Base-by-base conservation (phyloP, 2,888 invertebrate genomes). In the Hyles lineata region DNA sequence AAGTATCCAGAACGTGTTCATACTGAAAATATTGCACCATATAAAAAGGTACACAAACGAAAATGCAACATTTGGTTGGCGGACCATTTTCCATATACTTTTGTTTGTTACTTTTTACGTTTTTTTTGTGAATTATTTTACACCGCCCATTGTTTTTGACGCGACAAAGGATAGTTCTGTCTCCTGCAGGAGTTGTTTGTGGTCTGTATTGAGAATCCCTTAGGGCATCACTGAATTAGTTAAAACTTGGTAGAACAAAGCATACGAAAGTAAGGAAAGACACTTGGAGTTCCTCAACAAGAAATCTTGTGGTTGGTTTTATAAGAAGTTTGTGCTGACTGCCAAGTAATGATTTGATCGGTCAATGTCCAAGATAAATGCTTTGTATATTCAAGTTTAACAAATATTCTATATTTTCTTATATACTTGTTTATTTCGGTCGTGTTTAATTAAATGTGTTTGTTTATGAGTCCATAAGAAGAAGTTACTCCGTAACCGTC, bases 11-110 rank as follows among this genome's bases (percentile, higher is more conserved):
- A 81, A 83, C 75, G 75, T 80, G 77, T 75, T 74, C 78, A 69
- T 73, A 78, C 76, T 79, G 79, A 83, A 81, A 82, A 83, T 82
- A 82, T 83, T 78, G 78, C 83, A 72, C 61, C 52, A 11, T 58
- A 35, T 11, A 32, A 63, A 72, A 63, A 7, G 23, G 72, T 77
- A 50, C 71, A 75, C 72, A 70, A 75, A 73, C 74, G 73, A 62
- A 60, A 71, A 62, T 73, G 70, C 62, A 75, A 71, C 73, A 73
- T 78, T 76, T 74, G 61, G 75, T 74, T 74, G 72, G 67, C 58
- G 32, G n/a, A 35, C 52, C 72, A 73, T 75, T 74, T 74, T 72
- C 71, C 69, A 75, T 78, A 72, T n/a, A 52, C 35, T 67, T 52
- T 63, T 75, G 52, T 52, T 21, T 52, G 69, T 74, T 67, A 21